Conservation (phyloP, 1,140 invertebrate genomes). For the Bombus superbus region DNA sequence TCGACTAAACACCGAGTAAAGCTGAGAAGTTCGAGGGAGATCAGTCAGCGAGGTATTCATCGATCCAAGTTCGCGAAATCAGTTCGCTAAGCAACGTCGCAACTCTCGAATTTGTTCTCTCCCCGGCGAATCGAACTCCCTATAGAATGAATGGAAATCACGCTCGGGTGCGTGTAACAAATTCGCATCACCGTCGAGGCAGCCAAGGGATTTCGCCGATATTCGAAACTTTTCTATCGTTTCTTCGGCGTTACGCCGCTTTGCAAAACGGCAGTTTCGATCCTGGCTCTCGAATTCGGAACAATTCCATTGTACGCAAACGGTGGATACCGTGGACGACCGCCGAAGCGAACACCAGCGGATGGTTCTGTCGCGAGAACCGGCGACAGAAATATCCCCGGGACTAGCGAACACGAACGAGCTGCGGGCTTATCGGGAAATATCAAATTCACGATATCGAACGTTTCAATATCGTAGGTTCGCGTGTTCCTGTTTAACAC, state of each 20-base stretch:
- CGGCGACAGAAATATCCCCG: not conserved
- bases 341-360: not conserved
- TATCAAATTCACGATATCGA: conserved; percentile 4
- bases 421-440: not conserved
- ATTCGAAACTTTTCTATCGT: not conserved
- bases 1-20: not conserved
- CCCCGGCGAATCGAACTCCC: not conserved
- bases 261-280: too few relatives aligned
- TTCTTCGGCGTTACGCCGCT: too few relatives aligned
- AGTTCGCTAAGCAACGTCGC: not conserved
- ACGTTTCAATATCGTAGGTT: not conserved
- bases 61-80: not conserved
- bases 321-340: not conserved
- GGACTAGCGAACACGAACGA: not conserved
- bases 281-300: not conserved
- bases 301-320: conserved; percentile 4
- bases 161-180: not conserved
- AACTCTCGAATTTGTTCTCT: not conserved
- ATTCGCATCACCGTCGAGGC: not conserved
- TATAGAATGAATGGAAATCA: not conserved
- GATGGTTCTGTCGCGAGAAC: not conserved
- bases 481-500: not conserved
- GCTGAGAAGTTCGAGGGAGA: conserved; percentile 7
- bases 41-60: conserved; percentile 6
- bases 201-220: not conserved